phyloP scores from a whole-genome alignment of 2,113 vertebrate species.

The Paradoxurus hermaphroditus region DNA sequence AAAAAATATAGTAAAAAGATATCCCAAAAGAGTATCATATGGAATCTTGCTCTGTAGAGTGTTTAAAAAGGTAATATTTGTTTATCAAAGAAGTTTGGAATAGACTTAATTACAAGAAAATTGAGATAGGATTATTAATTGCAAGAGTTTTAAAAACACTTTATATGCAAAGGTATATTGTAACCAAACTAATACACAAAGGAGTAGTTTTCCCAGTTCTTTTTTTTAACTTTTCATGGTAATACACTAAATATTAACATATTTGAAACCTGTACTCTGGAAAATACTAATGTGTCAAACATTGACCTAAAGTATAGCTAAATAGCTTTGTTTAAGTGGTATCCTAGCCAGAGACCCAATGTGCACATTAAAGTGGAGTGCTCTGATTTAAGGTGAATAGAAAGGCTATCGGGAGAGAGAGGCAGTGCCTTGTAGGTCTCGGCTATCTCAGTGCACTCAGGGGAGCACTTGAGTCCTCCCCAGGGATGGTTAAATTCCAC shows the following conservation, averaged over 20 bases:
- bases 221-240: background rate
- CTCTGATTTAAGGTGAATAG: background rate
- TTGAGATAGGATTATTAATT: background rate
- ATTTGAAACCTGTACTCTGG: background rate
- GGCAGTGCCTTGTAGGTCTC: background rate
- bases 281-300: background rate
- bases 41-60: background rate
- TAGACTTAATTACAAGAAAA: background rate
- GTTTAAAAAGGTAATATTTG: background rate
- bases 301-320: background rate
- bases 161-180: background rate
- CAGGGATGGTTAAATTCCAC: background rate
- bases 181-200: background rate
- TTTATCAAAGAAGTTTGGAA: background rate
- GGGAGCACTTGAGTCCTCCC: background rate
- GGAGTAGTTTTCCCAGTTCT: too few species aligned
- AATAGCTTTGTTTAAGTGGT: background rate
- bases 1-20: background rate
- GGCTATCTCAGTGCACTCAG: background rate
- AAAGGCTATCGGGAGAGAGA: background rate
- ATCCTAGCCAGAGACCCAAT: background rate
- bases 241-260: background rate
- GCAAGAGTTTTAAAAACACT: background rate
- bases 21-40: background rate
- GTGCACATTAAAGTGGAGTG: background rate